Base-by-base conservation (phyloP, 2,797 vertebrate genomes). In the Tapera naevia region DNA sequence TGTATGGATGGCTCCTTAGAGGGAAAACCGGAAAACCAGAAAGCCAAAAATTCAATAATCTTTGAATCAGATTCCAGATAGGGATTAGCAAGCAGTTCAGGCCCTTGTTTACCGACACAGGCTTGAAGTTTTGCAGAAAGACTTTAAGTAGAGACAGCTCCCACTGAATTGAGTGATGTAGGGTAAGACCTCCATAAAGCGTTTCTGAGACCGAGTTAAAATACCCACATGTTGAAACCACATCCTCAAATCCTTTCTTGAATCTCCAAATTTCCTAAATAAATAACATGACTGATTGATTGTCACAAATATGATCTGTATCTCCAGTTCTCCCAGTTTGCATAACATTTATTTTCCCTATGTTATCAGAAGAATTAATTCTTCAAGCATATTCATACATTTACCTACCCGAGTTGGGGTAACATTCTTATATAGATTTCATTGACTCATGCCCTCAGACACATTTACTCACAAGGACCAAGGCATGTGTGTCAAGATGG, bases 221-320 rank as follows among this genome's bases (percentile, higher is more conserved):
- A 43, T 10, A 4, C 0, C 1, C 3, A 8, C 5, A 9, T 7
- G 5, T 16, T 14, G 10, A 57, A 71, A 50, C 2, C 3, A 57
- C 7, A 56, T 48, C 9, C 19, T 48, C 5, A 80, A 62, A 80
- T 46, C 15, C 24, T 56, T 41, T 5, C 10, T 43, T 43, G 21
- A 85, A 57, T 53, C 19, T 45, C 13, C 45, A 61, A 4, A 23
- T 15, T 67, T 80, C 23, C 50, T 24, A 79, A 76, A 39, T 17
- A 43, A 75, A 13, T 9, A 5, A 57, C 8, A 30, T 22, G 14
- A 25, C 19, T 58, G 5, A 16, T 56, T 58, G 5, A 16, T 56
- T 83, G n/a, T 17, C 14, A 65, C 30, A 61, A 57, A n/a, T 22
- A 71, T 6, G 5, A 61, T 18, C 10, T 51, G 8, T 19, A 4